Evolutionary conservation across 2,888 invertebrate genomes (phyloP), one percentile per base, ranked within the genome.

Genomic region (Lasioglossum calceatum): DNA sequence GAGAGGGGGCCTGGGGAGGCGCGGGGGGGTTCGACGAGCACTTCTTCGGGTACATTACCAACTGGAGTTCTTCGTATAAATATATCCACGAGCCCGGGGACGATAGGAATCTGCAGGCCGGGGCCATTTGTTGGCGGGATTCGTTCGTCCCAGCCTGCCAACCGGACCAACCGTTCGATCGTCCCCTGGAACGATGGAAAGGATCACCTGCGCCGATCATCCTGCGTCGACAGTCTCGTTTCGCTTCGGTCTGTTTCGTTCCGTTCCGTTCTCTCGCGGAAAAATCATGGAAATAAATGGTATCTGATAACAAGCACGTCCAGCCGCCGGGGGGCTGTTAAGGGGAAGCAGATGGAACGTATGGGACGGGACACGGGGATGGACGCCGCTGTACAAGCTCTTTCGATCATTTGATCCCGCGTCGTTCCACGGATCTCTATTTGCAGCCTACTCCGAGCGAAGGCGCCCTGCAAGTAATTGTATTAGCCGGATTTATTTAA

Each of bases 41-140:
- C 86, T 85, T 89, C 85, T 87, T 84, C 91, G 91, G 93, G 89
- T 93, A 92, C 92, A 94, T 94, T 94, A 94, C 92, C 92, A 92
- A 92, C 90, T 90, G 88, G 90, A 92, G 92, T 71, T 71, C 91
- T 87, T 91, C 93, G 93, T 93, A 94, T 94, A 93, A 94, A 94
- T 94, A 93, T 92, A 93, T 93, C 92, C 93, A 78, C 84, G 85
- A 80, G 86, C 92, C 90, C n/a, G 88, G 36, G 89, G 89, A 89
- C 93, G 95, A 94, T 95, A 93, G 92, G 90, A 90, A 95, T 95
- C 95, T 93, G 85, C 88, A 89, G 91, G 42, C 92, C 93, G 93
- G 93, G 93, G 93, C 93, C 94, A 95, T 95, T 95, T 95, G 94
- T 94, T 93, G 93, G 90, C 91, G 82, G 88, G 90, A 92, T 92